Conservation (phyloP, 37 sponge, comb jelly and placozoan genomes). For the Oopsacas minuta region DNA sequence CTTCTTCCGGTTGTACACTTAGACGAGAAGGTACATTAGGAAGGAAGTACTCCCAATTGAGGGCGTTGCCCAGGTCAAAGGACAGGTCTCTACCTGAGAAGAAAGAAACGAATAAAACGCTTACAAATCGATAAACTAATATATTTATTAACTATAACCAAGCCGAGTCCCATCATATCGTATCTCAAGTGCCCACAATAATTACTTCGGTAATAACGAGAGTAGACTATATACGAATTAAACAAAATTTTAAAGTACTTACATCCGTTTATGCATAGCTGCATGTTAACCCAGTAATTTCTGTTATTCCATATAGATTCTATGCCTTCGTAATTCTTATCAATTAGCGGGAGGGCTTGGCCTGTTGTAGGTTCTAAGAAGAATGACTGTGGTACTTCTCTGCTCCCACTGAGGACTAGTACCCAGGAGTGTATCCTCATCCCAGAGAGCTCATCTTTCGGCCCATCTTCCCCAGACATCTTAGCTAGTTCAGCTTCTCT, state of each 20-base stretch:
- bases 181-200: too few species aligned
- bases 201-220: too few species aligned
- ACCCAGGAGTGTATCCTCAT: conserved; percentile 92
- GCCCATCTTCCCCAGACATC: conserved; percentile 33
- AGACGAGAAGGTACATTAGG: conserved; percentile 72
- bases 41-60: conserved; percentile 91
- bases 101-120: too few species aligned
- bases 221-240: too few species aligned
- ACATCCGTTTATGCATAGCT: conserved; percentile 81
- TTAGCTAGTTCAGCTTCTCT: conserved; percentile 32
- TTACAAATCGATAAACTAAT: too few species aligned
- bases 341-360: conserved; percentile 38
- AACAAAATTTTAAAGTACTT: too few species aligned
- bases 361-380: conserved; percentile 90
- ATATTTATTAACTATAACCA: too few species aligned
- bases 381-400: conserved; percentile 84
- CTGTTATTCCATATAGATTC: conserved; percentile 86
- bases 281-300: conserved; percentile 99
- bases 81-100: conserved; percentile 36
- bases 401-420: conserved; percentile 80
- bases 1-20: conserved; percentile 56
- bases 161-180: too few species aligned
- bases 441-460: conserved; percentile 64
- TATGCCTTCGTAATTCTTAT: conserved; percentile 68
- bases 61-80: conserved; percentile 89